Base-by-base conservation (phyloP, 92 coral and sea anemone genomes). In the Siderastrea radians region DNA sequence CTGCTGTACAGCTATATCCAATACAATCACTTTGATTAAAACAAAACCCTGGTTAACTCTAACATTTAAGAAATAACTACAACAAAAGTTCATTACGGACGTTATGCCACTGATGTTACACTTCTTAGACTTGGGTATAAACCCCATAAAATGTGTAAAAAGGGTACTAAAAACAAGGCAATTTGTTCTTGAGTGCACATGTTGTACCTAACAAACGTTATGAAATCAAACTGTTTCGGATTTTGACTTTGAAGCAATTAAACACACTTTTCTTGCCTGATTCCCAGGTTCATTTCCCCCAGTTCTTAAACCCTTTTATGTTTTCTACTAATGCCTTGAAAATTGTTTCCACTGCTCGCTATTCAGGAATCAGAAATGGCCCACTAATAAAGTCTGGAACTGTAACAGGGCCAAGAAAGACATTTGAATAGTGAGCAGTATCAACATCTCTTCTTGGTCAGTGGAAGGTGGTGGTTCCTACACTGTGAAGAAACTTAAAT, bases 401-500 rank as follows among this genome's bases (percentile, higher is more conserved):
- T 60, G 87, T 81, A 66, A 81, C 87, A 43, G 83, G 87, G 54
- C 88, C 75, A 72, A 46, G 59, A 52, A 80, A 87, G 46, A 80
- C 57, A 51, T 53, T 70, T 50, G 91, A 79, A 13, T 13, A 14
- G 75, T 87, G 87, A 12, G 38, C 87, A 7, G n/a, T 38, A 53
- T 71, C 91, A 49, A 81, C 68, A 63, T 87, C 82, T 55, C 77
- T 38, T 52, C 82, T 88, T 11, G 91, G 82, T 82, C 87, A 89
- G 57, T 88, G 83, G 84, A 58, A 88, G 54, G 77, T 88, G 38
- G 87, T 58, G 53, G 79, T 84, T 6, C 88, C 88, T 6, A 65
- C 88, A 75, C 52, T 88, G 62, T 88, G 75, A 17, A 82, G 83
- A 17, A 88, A 88, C 92, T 82, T 82, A 71, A 88, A 88, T 47